These are phyloP conservation scores for Caenorhabditis sp. DNA, from an alignment of 2,888 invertebrate species.

Conservation along the genomic window DNA sequence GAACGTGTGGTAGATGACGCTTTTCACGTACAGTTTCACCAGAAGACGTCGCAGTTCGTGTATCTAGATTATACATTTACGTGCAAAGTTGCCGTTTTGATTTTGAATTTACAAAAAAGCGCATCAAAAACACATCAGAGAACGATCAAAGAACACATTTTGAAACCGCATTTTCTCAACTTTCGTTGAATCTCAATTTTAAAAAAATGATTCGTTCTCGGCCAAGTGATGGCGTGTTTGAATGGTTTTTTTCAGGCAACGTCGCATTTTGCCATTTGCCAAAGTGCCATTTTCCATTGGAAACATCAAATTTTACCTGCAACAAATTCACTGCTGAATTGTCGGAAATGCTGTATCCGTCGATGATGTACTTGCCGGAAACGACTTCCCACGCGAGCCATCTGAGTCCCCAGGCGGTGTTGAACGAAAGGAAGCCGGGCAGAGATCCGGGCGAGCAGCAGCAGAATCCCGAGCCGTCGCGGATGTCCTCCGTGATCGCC, in stretches of 20 bases:
- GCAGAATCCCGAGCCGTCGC: slow-evolving; percentile 93
- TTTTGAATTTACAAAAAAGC: too few relatives aligned
- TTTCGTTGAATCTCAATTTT: too few relatives aligned
- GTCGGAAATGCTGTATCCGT: slow-evolving; percentile 98
- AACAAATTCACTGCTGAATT: slow-evolving; percentile 97
- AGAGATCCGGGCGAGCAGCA: slow-evolving; percentile 88
- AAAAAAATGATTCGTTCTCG: too few relatives aligned
- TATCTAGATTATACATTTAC: slow-evolving; percentile 81
- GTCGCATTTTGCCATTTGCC: too few relatives aligned
- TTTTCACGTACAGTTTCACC: slow-evolving; percentile 97
- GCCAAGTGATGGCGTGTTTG: too few relatives aligned
- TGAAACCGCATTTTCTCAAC: too few relatives aligned
- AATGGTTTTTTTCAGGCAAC: too few relatives aligned
- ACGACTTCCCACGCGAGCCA: slow-evolving; percentile 83
- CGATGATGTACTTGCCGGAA: slow-evolving; percentile 95
- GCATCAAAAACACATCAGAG: too few relatives aligned
- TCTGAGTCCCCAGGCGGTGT: slow-evolving; percentile 96
- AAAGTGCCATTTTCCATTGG: too few relatives aligned
- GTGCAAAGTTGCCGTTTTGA: background rate
- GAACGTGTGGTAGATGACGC: slow-evolving; percentile 95
- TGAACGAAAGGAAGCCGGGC: slow-evolving; percentile 91
- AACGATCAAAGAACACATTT: too few relatives aligned
- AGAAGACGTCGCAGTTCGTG: slow-evolving; percentile 97
- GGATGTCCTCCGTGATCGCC: slow-evolving; percentile 96
- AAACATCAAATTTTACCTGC: slow-evolving; percentile 83